Evolutionary conservation across 2,797 vertebrate species (phyloP).

Genomic region (Tachyglossus aculeatus): DNA sequence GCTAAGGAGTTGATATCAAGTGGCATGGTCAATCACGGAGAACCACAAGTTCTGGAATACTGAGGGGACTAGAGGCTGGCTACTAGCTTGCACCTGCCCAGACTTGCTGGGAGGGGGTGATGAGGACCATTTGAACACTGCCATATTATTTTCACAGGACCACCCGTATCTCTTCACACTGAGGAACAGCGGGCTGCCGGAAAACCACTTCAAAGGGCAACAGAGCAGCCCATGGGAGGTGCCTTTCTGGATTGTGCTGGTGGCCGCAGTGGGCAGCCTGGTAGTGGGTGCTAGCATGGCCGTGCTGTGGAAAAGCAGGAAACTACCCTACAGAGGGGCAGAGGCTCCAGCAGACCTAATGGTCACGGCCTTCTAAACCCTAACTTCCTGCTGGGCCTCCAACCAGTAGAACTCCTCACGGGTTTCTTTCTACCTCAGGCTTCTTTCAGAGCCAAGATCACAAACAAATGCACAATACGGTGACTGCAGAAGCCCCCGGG

Average conservation of each 20-base stretch:
- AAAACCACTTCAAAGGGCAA: constrained; percentile 6
- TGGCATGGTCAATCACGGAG: no score
- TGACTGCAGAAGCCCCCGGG: not conserved
- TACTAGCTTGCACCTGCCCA: no score
- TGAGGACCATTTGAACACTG: constrained; percentile 15
- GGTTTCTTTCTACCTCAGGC: not conserved
- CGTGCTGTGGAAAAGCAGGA: constrained; percentile 60
- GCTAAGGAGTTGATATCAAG: no score
- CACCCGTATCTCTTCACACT: constrained; percentile 86
- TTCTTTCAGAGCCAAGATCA: not conserved
- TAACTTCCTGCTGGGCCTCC: fast-evolving
- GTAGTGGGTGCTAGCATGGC: constrained; percentile 73
- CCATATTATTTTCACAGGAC: constrained; percentile 74
- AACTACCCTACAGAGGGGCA: not conserved
- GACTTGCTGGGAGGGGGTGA: no score
- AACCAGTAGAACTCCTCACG: not conserved
- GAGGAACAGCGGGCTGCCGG: constrained; percentile 76
- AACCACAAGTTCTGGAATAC: no score
- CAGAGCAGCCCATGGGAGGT: constrained; percentile 31
- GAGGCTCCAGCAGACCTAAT: constrained; percentile 30
- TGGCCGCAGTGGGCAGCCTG: constrained; percentile 74
- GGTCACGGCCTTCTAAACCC: constrained; percentile 59
- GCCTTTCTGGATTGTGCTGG: constrained; percentile 78
- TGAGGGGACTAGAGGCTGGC: no score
- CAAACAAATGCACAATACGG: not conserved